A percentile compares a stretch with the other conserved stretches of the same genome.
phyloP scores from a whole-genome alignment of 2,113 vertebrate genomes.

The Pionites leucogaster region DNA sequence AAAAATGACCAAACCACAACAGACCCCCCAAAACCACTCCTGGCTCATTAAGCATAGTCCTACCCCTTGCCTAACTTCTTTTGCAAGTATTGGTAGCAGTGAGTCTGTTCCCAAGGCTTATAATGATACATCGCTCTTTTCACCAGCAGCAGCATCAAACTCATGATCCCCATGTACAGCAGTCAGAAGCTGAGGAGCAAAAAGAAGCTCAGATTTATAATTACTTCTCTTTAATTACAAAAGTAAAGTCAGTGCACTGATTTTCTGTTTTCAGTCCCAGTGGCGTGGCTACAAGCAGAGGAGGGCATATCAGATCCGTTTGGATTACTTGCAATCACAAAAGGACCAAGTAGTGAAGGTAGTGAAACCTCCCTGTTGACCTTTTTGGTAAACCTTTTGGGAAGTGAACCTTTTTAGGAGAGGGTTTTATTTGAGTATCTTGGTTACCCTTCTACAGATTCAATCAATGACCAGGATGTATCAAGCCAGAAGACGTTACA shows the following conservation, averaged over 20 bases:
- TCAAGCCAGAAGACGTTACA: constrained; percentile 91
- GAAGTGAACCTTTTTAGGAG: not conserved
- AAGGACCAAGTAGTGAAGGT: constrained; percentile 90
- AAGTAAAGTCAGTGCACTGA: not conserved
- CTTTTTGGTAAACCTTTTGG: not conserved
- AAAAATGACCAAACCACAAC: not conserved
- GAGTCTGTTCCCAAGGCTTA: not conserved
- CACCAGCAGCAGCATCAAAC: not conserved
- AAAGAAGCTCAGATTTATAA: not conserved
- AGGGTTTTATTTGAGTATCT: not conserved
- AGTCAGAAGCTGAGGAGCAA: not conserved
- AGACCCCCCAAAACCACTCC: not conserved
- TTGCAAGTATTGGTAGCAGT: not conserved
- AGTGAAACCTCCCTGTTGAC: not conserved
- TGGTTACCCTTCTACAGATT: constrained; percentile 75
- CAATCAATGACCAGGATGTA: constrained; percentile 94
- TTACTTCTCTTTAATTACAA: not conserved
- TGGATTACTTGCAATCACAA: constrained; percentile 85
- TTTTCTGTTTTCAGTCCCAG: constrained; percentile 81
- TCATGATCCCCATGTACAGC: accelerated
- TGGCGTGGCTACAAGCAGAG: constrained; percentile 93
- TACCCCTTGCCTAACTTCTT: not conserved
- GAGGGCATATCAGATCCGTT: constrained; percentile 83
- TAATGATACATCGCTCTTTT: not conserved
- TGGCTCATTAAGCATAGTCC: not conserved